Percentiles rank a stretch among this genome's conserved stretches.
phyloP scores from a whole-genome alignment of 2,888 invertebrate genomes.

The Dastarcus helophoroides region DNA sequence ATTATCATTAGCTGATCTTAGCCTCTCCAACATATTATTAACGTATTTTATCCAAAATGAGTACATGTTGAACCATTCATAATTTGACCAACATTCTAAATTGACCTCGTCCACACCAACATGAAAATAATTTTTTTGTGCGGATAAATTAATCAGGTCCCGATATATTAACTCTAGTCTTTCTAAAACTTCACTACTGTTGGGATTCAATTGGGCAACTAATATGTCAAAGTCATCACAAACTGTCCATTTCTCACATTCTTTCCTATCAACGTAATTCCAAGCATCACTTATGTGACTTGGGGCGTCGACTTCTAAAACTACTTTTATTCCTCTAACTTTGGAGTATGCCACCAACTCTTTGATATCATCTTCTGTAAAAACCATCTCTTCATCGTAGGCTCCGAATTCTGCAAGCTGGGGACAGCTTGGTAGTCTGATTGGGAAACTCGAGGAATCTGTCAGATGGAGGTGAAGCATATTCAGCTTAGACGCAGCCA shows the following conservation, averaged over 20 bases:
- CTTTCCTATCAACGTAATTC: conserved; percentile 59
- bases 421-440: conserved; percentile 58
- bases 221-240: conserved; percentile 66
- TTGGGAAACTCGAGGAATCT: conserved; percentile 84
- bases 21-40: conserved; percentile 44
- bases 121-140: conserved; percentile 66
- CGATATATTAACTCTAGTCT: conserved; percentile 60
- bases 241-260: conserved; percentile 58
- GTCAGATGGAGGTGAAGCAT: conserved; percentile 83
- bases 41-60: conserved; percentile 64
- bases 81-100: conserved; percentile 56
- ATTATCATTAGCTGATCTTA: conserved; percentile 47
- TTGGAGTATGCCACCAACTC: conserved; percentile 62
- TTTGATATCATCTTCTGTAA: conserved; percentile 55
- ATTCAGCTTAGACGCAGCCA: conserved; percentile 79
- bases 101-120: conserved; percentile 70
- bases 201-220: conserved; percentile 68
- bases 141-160: conserved; percentile 59
- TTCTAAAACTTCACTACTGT: conserved; percentile 58
- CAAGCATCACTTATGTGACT: conserved; percentile 75
- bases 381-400: conserved; percentile 56
- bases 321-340: conserved; percentile 67
- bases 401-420: conserved; percentile 72
- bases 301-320: conserved; percentile 83
- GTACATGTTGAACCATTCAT: conserved; percentile 49